A percentile compares a stretch with the other conserved stretches of the same genome.
These are phyloP conservation scores for Pachycephus smyrnensis DNA, from an alignment of 2,888 invertebrate genomes.

Conservation along the genomic window DNA sequence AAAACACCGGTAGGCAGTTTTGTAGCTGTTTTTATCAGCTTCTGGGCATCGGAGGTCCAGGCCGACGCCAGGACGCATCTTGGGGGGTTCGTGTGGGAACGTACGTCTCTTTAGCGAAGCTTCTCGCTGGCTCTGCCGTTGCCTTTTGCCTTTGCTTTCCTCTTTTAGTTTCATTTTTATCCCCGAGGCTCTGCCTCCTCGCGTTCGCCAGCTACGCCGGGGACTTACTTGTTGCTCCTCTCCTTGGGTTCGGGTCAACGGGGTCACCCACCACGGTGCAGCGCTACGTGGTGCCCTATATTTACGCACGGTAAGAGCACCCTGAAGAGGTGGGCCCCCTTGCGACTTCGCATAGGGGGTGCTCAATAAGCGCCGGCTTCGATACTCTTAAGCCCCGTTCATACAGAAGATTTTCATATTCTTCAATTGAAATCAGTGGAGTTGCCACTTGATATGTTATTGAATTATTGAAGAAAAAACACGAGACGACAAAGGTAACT, in stretches of 20 bases:
- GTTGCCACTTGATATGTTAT: too few species aligned
- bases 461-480: too few species aligned
- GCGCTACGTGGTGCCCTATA: constrained; percentile 64
- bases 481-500: too few species aligned
- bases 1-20: constrained; percentile 64
- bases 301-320: constrained; percentile 64
- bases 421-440: too few species aligned
- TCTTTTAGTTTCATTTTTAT: constrained; percentile 10
- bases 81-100: constrained; percentile 67
- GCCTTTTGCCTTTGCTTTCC: constrained; percentile 29
- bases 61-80: constrained; percentile 64
- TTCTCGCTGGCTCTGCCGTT: constrained; percentile 15
- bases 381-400: constrained; percentile 46
- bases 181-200: constrained; percentile 29
- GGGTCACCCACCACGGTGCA: constrained; percentile 61
- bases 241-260: constrained; percentile 59
- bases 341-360: constrained; percentile 27
- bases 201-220: constrained; percentile 35
- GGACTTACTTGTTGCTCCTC: constrained; percentile 36
- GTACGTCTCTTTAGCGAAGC: constrained; percentile 64
- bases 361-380: constrained; percentile 51
- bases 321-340: constrained; percentile 44
- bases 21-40: constrained; percentile 67
- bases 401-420: constrained; percentile 31
- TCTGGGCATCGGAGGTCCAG: constrained; percentile 65